Base-by-base conservation (phyloP, 2,888 invertebrate genomes). In the Alentia gelatinosa region DNA sequence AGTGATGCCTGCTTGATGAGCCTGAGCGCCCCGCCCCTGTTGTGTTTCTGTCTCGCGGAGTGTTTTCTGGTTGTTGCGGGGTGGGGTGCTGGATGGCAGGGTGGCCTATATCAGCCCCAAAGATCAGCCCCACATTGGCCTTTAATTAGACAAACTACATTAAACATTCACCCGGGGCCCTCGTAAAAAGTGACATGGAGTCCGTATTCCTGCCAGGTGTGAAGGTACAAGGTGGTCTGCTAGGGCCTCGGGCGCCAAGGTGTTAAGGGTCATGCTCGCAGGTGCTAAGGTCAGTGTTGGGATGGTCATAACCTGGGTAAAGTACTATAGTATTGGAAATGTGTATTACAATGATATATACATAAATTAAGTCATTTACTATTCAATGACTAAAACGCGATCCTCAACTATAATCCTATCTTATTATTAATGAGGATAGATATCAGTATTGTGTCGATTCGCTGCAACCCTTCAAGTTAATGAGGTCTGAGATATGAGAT, bases 91-190 rank as follows among this genome's bases (percentile, higher is more conserved):
- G n/a, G n/a, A n/a, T n/a, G 68, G 68, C 30, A 68, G 26, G 26
- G 26, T 30, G 68, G 68, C 68, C 68, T 68, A 68, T 68, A 68
- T 68, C 26, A 68, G 26, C 68, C 30, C 30, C 30, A 26, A n/a
- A 68, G 30, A 68, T 68, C 30, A 68, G 26, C 1, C 68, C 33
- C 12, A 15, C 26, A 19, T 30, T 30, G 5, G 39, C 37, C 37
- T 79, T 79, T 79, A 79, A 79, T 79, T 79, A 79, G 79, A 35
- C 79, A 37, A 39, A 79, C 39, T 12, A 19, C 79, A 79, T 79
- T 79, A 79, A 79, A 35, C 15, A 79, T 79, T 19, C 39, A 79
- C 9, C 39, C 1, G 12, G 37, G 37, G 0, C 37, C 37, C 37
- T 79, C 79, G 79, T 79, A 79, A 79, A 79, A 79, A 37, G 79